Conservation (phyloP, 2,113 vertebrate species). For the Rattus rattus region DNA sequence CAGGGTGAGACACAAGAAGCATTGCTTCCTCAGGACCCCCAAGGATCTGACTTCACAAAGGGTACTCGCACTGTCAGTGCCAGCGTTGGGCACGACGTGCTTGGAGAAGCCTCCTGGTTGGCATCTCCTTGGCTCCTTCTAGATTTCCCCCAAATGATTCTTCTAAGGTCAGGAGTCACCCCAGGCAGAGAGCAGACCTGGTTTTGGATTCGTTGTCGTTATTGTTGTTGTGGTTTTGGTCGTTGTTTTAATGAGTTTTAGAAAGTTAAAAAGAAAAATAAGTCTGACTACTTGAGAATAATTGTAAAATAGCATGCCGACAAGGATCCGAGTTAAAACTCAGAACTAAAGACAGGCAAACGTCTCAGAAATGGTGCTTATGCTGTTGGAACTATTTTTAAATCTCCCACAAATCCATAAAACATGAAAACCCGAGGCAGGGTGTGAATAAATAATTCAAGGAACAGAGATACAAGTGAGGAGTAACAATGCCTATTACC, state of each 20-base stretch:
- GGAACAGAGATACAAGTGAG: not conserved
- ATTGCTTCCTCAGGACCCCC: not conserved
- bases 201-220: not conserved
- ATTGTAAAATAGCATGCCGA: not conserved
- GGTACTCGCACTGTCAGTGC: not conserved
- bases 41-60: not conserved
- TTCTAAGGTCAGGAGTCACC: not conserved
- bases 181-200: not conserved
- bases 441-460: not conserved
- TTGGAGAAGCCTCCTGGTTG: not conserved
- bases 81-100: not conserved
- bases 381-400: not conserved
- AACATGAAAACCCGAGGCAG: not conserved
- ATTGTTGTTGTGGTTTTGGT: not conserved
- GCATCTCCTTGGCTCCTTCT: not conserved
- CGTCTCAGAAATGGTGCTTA: not conserved
- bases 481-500: not conserved
- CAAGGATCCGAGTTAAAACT: not conserved
- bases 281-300: not conserved
- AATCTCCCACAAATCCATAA: not conserved
- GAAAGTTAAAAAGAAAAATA: not conserved
- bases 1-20: not conserved
- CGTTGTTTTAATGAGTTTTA: not conserved
- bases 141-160: not conserved
- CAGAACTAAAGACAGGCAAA: not conserved